phyloP scores from a whole-genome alignment of 2,797 vertebrate genomes.

The Protonibea diacanthus region DNA sequence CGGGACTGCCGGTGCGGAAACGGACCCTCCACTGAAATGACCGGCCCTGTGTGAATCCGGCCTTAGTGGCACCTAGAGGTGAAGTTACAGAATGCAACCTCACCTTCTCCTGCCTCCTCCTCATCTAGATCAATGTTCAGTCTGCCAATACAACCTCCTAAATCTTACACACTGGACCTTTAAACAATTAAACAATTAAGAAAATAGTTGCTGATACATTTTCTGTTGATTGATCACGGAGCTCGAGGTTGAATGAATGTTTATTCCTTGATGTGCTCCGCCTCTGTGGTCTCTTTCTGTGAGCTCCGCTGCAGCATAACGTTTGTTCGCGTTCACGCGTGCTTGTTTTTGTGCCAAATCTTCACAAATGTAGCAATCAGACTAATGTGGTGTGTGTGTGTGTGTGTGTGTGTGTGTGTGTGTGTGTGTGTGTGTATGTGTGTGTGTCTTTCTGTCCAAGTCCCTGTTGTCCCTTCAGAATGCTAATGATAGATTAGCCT shows the following conservation, averaged over 20 bases:
- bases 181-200: background rate
- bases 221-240: background rate
- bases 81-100: too few relatives aligned
- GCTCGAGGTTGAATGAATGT: background rate
- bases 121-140: too few relatives aligned
- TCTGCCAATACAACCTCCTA: too few relatives aligned
- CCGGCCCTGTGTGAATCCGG: too few relatives aligned
- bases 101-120: too few relatives aligned
- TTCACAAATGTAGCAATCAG: constrained; percentile 36
- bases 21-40: too few relatives aligned
- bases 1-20: too few relatives aligned
- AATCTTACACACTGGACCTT: too few relatives aligned
- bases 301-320: background rate
- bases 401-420: constrained; percentile 13
- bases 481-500: constrained; percentile 80
- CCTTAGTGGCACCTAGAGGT: too few relatives aligned
- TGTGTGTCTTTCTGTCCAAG: constrained; percentile 30
- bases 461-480: constrained; percentile 59
- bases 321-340: background rate
- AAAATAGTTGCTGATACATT: background rate
- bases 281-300: background rate
- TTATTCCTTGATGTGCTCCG: background rate
- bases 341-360: constrained; percentile 15
- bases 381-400: constrained; percentile 29
- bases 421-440: constrained; percentile 16